Evolutionary conservation across 2,113 vertebrate genomes (phyloP), one percentile per base, ranked within the genome.

Genomic region (Oreotrochilus melanogaster): DNA sequence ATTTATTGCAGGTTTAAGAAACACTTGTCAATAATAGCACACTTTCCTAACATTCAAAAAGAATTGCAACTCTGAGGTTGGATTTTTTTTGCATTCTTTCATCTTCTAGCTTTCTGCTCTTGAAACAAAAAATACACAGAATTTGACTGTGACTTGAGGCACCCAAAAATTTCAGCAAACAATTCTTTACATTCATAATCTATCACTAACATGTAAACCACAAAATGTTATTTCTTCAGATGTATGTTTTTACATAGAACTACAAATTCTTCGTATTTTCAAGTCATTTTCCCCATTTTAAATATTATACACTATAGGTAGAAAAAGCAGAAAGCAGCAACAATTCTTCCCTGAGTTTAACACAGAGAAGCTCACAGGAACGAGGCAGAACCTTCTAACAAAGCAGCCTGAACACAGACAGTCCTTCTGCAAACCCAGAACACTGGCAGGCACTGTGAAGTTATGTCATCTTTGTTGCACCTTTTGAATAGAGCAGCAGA

Each of bases 211-310:
- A 5, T 64, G 25, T 21, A 66, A 71, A 83, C 35, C 9, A 47
- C 17, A 67, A 60, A 74, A 69, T 7, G 7, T 9, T 42, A 27
- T n/a, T 81, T 35, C 8, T 51, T 48, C 37, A 43, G 53, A 31
- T 4, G 2, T 25, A n/a, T 22, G 9, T 5, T 45, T 31, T 27
- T 22, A 60, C 24, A 73, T 25, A 42, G 76, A 80, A 65, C 60
- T 21, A 76, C 15, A 54, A 60, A 54, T 70, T 82, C 43, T 54
- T 69, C 21, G 1, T 43, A 19, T 72, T 82, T 81, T 76, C 43
- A 56, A 6, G 39, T 7, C n/a, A 74, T 66, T 0, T 0, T 35
- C 42, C 6, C n/a, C 3, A 0, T 48, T 89, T 87, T 51, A 54
- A 57, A 17, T 24, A 37, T 0, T 2, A 53, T 18, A 48, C 8